These are phyloP conservation scores for Oreochromis spilurus DNA, from an alignment of 2,113 vertebrate species.

Conservation along the genomic window DNA sequence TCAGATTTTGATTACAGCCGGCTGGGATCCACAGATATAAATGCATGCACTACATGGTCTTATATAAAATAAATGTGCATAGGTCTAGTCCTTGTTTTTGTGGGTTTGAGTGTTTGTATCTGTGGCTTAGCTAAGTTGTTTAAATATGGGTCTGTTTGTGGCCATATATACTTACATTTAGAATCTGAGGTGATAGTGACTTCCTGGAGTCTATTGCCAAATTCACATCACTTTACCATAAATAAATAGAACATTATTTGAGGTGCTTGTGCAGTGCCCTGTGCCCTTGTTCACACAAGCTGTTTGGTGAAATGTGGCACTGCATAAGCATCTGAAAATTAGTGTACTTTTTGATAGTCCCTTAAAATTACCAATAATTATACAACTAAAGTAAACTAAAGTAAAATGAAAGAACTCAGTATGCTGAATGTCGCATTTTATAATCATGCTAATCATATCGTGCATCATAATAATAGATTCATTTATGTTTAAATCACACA, in stretches of 20 bases:
- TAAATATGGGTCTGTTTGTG: neutral
- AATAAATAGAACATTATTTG: neutral
- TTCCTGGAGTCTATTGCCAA: neutral
- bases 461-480: neutral
- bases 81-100: neutral
- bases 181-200: neutral
- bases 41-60: neutral
- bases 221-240: neutral
- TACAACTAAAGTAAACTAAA: neutral
- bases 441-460: neutral
- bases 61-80: neutral
- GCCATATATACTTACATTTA: neutral
- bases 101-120: neutral
- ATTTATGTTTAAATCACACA: neutral
- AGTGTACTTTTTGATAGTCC: neutral
- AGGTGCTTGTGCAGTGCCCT: neutral
- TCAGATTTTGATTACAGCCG: neutral
- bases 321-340: neutral
- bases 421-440: neutral
- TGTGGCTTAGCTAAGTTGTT: neutral
- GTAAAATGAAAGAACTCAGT: neutral
- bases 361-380: neutral
- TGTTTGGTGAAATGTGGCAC: neutral
- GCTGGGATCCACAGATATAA: neutral
- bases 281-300: neutral